Evolutionary conservation across 2,797 vertebrate species (phyloP).

Genomic region (Acanthurus tractus): DNA sequence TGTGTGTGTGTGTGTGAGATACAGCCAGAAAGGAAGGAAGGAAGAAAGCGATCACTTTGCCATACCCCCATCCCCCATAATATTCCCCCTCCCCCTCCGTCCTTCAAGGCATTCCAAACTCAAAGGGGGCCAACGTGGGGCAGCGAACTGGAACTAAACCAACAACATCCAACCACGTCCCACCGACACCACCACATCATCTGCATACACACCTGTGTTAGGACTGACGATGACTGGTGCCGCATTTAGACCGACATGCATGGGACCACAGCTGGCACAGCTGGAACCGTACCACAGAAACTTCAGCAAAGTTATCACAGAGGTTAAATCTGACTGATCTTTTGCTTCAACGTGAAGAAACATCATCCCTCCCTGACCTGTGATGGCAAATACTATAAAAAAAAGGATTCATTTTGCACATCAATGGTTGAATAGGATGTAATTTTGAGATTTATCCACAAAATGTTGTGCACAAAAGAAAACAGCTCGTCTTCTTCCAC

Average conservation of each 20-base stretch:
- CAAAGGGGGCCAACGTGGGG: conserved; percentile 34
- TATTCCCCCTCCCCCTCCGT: conserved; percentile 23
- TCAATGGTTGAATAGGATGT: too few species aligned
- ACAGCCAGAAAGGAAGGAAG: conserved; percentile 18
- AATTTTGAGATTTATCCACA: too few species aligned
- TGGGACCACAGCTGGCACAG: background rate
- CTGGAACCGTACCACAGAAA: background rate
- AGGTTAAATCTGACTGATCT: too few species aligned
- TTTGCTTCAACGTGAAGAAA: background rate
- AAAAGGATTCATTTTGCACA: too few species aligned
- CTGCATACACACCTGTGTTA: conserved; percentile 39
- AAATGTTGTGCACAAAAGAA: too few species aligned
- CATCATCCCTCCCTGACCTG: background rate
- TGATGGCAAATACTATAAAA: too few species aligned
- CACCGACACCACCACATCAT: conserved; percentile 24
- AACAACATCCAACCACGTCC: conserved; percentile 36
- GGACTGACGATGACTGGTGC: background rate
- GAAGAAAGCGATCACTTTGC: conserved; percentile 57
- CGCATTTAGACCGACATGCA: background rate
- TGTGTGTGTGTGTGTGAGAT: conserved; percentile 15
- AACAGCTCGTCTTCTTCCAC: too few species aligned
- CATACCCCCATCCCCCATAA: conserved; percentile 56
- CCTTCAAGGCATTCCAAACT: conserved; percentile 54
- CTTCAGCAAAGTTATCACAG: background rate
- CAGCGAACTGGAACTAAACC: conserved; percentile 47